These are phyloP conservation scores for Ctenicera cuprea DNA, from an alignment of 2,888 invertebrate species.

Conservation along the genomic window DNA sequence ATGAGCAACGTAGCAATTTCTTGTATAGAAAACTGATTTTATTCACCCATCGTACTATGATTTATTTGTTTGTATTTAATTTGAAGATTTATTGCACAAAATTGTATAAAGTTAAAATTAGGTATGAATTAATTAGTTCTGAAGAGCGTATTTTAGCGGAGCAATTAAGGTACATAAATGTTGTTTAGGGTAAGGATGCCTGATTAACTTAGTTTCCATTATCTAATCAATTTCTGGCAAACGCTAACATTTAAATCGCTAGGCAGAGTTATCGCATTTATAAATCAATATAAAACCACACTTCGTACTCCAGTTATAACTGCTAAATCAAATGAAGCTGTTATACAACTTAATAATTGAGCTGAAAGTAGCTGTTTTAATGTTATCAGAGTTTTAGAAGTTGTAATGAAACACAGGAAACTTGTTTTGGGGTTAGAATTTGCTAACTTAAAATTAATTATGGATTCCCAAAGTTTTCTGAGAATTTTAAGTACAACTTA, in stretches of 20 bases:
- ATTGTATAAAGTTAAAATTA: background rate
- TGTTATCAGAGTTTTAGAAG: background rate
- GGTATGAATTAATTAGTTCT: no score
- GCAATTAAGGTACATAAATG: no score
- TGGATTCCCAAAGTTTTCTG: slow-evolving; percentile 5
- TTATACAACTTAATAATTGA: slow-evolving; percentile 6
- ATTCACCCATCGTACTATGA: no score
- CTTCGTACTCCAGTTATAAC: background rate
- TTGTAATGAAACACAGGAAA: slow-evolving; percentile 8
- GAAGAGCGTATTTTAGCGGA: no score
- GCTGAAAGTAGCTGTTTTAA: background rate
- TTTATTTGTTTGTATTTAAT: no score
- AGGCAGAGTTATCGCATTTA: no score
- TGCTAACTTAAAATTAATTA: slow-evolving; percentile 21
- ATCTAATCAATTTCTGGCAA: no score
- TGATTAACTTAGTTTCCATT: no score
- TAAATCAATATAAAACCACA: background rate
- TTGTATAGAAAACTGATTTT: no score
- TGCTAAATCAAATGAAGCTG: background rate
- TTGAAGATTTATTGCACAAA: background rate
- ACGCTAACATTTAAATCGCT: no score
- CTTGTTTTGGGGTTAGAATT: slow-evolving; percentile 3
- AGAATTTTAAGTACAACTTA: slow-evolving; percentile 8
- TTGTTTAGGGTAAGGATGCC: no score
- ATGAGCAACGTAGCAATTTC: no score